These are phyloP conservation scores for Notodonta dromedarius DNA, from an alignment of 2,888 invertebrate species.

Conservation along the genomic window DNA sequence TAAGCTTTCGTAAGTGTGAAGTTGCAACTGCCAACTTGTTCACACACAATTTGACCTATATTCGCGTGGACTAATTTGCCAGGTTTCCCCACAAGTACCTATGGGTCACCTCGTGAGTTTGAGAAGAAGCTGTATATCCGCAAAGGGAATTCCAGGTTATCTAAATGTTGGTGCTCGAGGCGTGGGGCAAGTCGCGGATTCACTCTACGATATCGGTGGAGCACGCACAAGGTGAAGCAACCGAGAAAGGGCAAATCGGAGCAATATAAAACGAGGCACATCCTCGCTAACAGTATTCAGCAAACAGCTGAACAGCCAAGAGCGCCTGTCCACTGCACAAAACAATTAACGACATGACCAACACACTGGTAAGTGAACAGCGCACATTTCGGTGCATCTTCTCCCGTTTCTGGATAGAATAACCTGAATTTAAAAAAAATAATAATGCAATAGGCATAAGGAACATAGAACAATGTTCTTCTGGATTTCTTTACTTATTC, in stretches of 20 bases:
- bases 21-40: conserved; percentile 23
- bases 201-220: conserved; percentile 58
- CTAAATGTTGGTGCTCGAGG: conserved; percentile 50
- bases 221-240: conserved; percentile 81
- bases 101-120: conserved; percentile 4
- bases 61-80: conserved; percentile 4
- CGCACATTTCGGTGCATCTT: background rate
- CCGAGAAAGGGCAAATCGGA: conserved; percentile 81
- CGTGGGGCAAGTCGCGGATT: conserved; percentile 60
- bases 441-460: too few species aligned
- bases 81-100: conserved; percentile 7
- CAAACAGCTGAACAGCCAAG: conserved; percentile 63
- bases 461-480: background rate
- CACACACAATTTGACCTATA: conserved; percentile 18
- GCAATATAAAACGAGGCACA: conserved; percentile 81
- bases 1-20: conserved; percentile 33
- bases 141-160: conserved; percentile 43
- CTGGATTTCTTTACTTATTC: background rate
- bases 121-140: conserved; percentile 13
- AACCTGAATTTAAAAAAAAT: too few species aligned
- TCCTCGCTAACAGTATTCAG: conserved; percentile 75
- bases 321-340: conserved; percentile 55
- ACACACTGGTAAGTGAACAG: conserved; percentile 64
- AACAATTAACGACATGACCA: conserved; percentile 55
- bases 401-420: background rate